These are phyloP conservation scores for Pelagia noctiluca DNA, from an alignment of 30 jellyfish, hydroid and myxozoan genomes.

Conservation along the genomic window DNA sequence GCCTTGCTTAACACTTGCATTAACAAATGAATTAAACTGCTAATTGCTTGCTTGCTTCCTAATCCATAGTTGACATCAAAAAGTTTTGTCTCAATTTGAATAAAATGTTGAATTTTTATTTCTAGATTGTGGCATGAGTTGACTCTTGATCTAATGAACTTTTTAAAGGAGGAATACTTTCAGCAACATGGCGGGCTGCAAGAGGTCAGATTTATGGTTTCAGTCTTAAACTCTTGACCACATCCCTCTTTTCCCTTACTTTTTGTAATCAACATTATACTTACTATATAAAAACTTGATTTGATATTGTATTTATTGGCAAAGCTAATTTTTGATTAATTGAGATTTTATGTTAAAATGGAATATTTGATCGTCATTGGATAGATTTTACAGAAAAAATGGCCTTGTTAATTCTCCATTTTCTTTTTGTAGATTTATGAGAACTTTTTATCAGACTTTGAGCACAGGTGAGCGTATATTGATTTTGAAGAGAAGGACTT, in stretches of 20 bases:
- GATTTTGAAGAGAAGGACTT: neutral
- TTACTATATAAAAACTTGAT: too few species aligned
- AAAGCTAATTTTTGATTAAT: neutral
- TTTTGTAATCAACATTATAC: too few species aligned
- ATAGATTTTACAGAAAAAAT: too few species aligned
- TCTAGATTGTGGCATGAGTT: conserved; percentile 89
- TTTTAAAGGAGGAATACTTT: conserved; percentile 80
- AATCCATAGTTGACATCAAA: neutral
- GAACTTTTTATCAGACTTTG: conserved; percentile 82
- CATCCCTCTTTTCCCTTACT: too few species aligned
- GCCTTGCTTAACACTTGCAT: too few species aligned
- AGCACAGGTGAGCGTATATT: conserved; percentile 75
- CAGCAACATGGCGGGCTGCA: conserved; percentile 80
- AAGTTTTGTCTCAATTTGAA: neutral
- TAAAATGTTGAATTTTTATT: neutral
- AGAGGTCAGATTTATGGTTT: too few species aligned
- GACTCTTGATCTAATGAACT: conserved; percentile 66
- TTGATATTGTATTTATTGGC: too few species aligned
- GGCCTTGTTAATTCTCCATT: too few species aligned
- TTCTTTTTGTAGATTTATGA: conserved; percentile 72
- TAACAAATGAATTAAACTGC: too few species aligned
- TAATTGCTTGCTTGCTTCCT: neutral
- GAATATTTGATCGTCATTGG: too few species aligned
- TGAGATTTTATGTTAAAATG: neutral
- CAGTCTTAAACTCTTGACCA: too few species aligned